Evolutionary conservation across 2,888 invertebrate genomes (phyloP), one percentile per base, ranked within the genome.

Genomic region (Protonemura montana): DNA sequence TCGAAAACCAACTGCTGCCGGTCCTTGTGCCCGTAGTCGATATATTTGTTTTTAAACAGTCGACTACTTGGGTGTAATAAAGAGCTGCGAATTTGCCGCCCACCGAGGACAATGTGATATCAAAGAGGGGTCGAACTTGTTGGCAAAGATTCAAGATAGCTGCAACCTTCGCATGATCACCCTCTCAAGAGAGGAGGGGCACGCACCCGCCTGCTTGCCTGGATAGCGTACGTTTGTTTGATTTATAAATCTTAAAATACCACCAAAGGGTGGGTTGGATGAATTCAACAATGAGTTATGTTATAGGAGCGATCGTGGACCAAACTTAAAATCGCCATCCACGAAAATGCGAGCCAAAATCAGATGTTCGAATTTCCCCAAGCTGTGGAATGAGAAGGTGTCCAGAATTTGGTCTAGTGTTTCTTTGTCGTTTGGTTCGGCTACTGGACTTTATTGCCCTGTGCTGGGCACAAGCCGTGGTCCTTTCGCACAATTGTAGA

Each of bases 201-300:
- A 59, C 28, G 77, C 85, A 76, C 85, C 76, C 85, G 76, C 41
- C 59, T 21, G 59, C 85, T 35, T 81, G 76, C 41, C 59, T 21
- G 59, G 59, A 59, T 21, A 21, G 16, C 59, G 59, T 59, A 59
- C 59, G 81, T 16, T 13, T 25, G 76, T 87, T 87, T 87, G 87
- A 86, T 87, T 86, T 87, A 87, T 87, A 86, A 86, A 87, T 87
- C 87, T 87, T 87, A 87, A 59, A 87, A 87, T 87, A 87, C 87
- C 85, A 87, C 86, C 85, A 87, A 87, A 87, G 86, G 87, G 87
- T 86, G 87, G 87, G 87, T 42, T 59, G 59, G 28, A 28, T 81
- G 80, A 86, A 59, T 85, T 85, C 85, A 84, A 86, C 86, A 86
- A 86, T 87, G 87, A 82, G 85, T 87, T 86, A 85, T 76, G 82